Evolutionary conservation across 2,888 invertebrate genomes (phyloP).

Genomic region (Cryptocephalus primarius): DNA sequence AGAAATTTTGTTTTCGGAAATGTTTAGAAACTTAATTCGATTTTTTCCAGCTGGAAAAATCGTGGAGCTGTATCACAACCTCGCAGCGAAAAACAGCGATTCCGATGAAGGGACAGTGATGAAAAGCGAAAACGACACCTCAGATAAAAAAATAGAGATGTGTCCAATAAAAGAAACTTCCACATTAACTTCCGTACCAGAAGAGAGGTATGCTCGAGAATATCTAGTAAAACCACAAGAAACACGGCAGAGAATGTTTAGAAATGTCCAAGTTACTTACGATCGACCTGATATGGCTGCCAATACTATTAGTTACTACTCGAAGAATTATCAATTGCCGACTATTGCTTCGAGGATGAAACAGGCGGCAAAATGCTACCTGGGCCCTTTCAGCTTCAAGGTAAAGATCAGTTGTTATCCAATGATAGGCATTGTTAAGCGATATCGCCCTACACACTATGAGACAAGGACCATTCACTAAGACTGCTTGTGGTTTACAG

Average conservation of each 20-base stretch:
- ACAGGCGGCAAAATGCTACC: constrained; percentile 45
- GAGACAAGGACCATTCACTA: too few species aligned
- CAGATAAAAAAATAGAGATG: background rate
- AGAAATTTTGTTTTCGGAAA: too few species aligned
- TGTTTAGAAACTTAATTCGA: background rate
- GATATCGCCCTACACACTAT: too few species aligned
- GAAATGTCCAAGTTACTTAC: constrained; percentile 5
- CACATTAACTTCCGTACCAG: constrained; percentile 9
- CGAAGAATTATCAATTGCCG: constrained; percentile 46
- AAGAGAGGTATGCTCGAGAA: background rate
- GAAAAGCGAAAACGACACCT: constrained; percentile 3
- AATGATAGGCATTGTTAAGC: background rate
- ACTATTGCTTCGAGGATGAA: constrained; percentile 58
- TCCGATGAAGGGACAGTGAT: constrained; percentile 26
- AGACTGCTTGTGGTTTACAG: constrained; percentile 42
- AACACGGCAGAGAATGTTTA: background rate
- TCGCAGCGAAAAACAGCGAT: constrained; percentile 28
- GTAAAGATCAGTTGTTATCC: constrained; percentile 34
- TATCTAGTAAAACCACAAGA: background rate
- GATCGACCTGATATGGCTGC: constrained; percentile 18
- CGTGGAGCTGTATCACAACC: constrained; percentile 36
- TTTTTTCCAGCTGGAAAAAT: constrained; percentile 19
- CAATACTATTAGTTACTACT: constrained; percentile 15
- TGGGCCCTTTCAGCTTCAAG: constrained; percentile 31
- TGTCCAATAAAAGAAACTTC: constrained; percentile 9